Evolutionary conservation across 1,140 invertebrate genomes (phyloP).

Genomic region (Heliconius eleuchia): DNA sequence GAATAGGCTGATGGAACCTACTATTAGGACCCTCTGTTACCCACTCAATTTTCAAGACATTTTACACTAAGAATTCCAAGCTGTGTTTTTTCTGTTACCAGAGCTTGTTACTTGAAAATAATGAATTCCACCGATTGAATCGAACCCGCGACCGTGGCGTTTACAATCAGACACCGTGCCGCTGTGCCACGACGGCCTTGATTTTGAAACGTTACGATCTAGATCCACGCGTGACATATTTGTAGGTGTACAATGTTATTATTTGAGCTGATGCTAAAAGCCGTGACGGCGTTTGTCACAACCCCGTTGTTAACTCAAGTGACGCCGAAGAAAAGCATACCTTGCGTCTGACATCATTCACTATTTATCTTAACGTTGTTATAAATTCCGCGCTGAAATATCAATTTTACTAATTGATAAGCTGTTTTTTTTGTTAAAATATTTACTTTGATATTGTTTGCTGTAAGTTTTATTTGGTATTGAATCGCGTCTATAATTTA

Average conservation of each 20-base stretch:
- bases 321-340: constrained; percentile 44
- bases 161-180: no score
- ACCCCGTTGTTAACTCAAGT: constrained; percentile 44
- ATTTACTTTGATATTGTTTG: not conserved
- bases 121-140: no score
- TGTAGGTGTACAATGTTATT: constrained; percentile 18
- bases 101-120: no score
- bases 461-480: not conserved
- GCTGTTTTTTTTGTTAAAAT: not conserved
- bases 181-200: not conserved
- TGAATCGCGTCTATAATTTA: not conserved
- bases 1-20: no score
- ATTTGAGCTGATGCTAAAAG: constrained; percentile 13
- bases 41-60: no score
- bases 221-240: constrained; percentile 7
- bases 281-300: constrained; percentile 29
- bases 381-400: not conserved
- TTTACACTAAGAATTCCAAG: no score
- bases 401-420: not conserved
- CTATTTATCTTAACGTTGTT: not conserved
- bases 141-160: no score
- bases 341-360: constrained; percentile 51
- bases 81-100: no score
- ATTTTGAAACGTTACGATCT: not conserved
- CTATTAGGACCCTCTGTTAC: no score